These are phyloP conservation scores for Enteromius unitaeniatus DNA, from an alignment of 2,797 vertebrate species.

Conservation along the genomic window DNA sequence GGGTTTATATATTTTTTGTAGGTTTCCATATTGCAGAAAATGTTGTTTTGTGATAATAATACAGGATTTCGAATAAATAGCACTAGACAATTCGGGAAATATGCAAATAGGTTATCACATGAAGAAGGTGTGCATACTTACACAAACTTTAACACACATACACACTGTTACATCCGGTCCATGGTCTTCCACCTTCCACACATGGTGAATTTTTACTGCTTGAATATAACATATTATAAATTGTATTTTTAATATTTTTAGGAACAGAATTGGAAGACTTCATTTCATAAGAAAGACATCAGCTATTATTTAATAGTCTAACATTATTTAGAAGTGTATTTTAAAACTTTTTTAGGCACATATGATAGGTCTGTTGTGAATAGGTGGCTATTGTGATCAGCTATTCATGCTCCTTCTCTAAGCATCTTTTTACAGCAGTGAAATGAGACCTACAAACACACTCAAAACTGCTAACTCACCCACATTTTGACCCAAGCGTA, in stretches of 20 bases:
- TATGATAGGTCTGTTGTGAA: neutral
- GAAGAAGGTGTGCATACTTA: neutral
- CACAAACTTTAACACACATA: neutral
- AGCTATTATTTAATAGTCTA: neutral
- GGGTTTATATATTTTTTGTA: neutral
- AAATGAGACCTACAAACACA: neutral
- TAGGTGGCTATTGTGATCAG: neutral
- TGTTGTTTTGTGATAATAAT: neutral
- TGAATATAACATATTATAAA: neutral
- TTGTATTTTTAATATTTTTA: neutral
- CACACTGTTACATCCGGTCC: no score
- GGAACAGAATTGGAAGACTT: neutral
- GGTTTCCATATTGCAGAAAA: neutral
- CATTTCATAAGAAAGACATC: neutral
- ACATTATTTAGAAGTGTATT: neutral
- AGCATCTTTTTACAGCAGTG: neutral
- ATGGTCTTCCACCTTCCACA: neutral
- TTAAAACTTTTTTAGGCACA: neutral
- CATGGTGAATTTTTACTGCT: neutral
- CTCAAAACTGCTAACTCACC: constrained; percentile 13
- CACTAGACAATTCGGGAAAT: neutral
- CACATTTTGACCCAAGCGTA: constrained; percentile 4
- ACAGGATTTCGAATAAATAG: neutral
- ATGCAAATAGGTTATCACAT: neutral
- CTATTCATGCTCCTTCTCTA: neutral